Evolutionary conservation across 35 echinoderm and acorn worm species (phyloP).

Genomic region (Heliocidaris erythrogramma): DNA sequence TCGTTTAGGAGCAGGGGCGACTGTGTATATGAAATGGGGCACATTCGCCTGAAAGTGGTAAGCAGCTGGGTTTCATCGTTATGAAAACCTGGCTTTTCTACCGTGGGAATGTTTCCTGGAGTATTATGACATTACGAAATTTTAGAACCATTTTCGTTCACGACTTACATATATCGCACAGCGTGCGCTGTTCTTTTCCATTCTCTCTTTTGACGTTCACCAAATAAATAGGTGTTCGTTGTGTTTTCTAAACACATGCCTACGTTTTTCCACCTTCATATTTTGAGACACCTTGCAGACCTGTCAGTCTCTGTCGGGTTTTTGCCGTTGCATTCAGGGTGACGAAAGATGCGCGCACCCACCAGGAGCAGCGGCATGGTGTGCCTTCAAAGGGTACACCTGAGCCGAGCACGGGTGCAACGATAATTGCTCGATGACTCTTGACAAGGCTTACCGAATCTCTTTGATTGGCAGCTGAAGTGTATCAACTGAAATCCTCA

Average conservation of each 20-base stretch:
- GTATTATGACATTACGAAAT: too few relatives aligned
- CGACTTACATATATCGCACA: too few relatives aligned
- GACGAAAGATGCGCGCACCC: conserved; percentile 6
- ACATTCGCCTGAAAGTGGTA: too few relatives aligned
- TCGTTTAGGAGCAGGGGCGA: too few relatives aligned
- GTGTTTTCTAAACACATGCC: background rate
- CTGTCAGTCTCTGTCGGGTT: background rate
- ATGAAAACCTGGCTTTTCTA: too few relatives aligned
- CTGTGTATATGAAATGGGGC: too few relatives aligned
- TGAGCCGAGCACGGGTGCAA: background rate
- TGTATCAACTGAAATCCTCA: background rate
- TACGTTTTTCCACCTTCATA: background rate
- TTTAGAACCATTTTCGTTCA: too few relatives aligned
- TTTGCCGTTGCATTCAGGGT: conserved; percentile 19
- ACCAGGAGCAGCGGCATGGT: conserved; percentile 19
- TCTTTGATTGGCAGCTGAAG: background rate
- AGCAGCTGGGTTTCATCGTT: too few relatives aligned
- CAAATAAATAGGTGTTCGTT: too few relatives aligned
- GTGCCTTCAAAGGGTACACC: conserved; percentile 43
- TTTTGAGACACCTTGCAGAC: background rate
- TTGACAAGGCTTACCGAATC: background rate
- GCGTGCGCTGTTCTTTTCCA: too few relatives aligned
- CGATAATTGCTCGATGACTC: background rate
- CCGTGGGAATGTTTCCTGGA: too few relatives aligned
- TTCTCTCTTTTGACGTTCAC: too few relatives aligned